Base-by-base conservation (phyloP, 92 coral and sea anemone species). In the Paragorgia papillata region DNA sequence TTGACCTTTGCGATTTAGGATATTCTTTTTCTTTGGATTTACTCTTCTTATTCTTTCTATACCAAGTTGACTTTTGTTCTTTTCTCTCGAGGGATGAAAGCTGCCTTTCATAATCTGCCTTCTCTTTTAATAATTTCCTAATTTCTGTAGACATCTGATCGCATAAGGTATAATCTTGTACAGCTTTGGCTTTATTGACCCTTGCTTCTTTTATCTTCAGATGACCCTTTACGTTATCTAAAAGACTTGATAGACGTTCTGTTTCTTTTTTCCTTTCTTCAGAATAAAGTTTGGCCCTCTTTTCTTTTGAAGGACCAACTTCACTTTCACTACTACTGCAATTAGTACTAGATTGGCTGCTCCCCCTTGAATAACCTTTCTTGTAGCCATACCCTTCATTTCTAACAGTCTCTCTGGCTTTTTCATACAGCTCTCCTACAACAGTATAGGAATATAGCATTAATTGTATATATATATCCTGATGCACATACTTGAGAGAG, bases 61-160 rank as follows among this genome's bases (percentile, higher is more conserved):
- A 60, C 75, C 78, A 81, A 22, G 18, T 40, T 0, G 85, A 73
- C 70, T 86, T 85, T 40, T 69, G 39, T 35, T 74, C 82, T 28
- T 41, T 75, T 64, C 27, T 74, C 55, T 85, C 78, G 14, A 85
- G 33, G 4, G 89, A 69, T 9, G 85, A 40, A 14, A 80, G n/a
- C 82, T 85, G 85, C 74, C 51, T 80, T 32, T 80, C 78, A 35
- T n/a, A n/a, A n/a, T n/a, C n/a, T n/a, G n/a, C n/a, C n/a, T n/a
- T n/a, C n/a, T n/a, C n/a, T n/a, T n/a, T n/a, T n/a, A n/a, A n/a
- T 46, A 80, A 58, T 33, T 75, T 13, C 51, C 82, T 7, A 56
- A 7, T 56, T 19, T 56, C 43, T 4, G 43, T 37, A 37, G 43
- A 37, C 43, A 84, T 58, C 77, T 80, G 84, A 73, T 84, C 88